Base-by-base conservation (phyloP, 2,888 invertebrate genomes). In the Leptinotarsa haldemani region DNA sequence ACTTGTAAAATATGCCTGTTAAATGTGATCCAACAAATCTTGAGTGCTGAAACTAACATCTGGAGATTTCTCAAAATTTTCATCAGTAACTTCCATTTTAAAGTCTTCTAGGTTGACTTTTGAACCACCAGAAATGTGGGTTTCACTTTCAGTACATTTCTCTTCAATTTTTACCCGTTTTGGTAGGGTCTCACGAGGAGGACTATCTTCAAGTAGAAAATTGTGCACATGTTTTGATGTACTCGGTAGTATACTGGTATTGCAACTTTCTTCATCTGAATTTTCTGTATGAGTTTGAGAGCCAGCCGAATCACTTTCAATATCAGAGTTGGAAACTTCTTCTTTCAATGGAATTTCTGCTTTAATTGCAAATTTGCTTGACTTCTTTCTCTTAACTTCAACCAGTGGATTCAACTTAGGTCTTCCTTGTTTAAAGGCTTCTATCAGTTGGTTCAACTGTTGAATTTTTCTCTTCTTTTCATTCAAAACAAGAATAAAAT, bases 401-500 rank as follows among this genome's bases (percentile, higher is more conserved):
- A 77, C 70, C 16, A 75, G 69, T 12, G 79, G 79, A 77, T 82
- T 83, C 15, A 77, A 61, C 30, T 78, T 73, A 3, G 82, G 74
- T 69, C 81, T 80, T 20, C 82, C 80, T 50, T 77, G 72, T 71
- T 76, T 79, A 65, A 82, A 82, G 47, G 83, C 84, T 70, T 84
- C 79, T 70, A 87, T 74, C n/a, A 84, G 77, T 77, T 86, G 85
- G 70, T 81, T 84, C 61, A 86, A 79, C 78, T 85, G 84, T 71
- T 84, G 84, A 74, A 86, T 86, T 61, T 83, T 79, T 30, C 78
- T 81, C 75, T 87, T 87, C 71, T 87, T 87, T 76, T 86, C 86
- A 79, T 87, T 86, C 77, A 87, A 76, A 48, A 85, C 63, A 67
- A 83, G 75, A 40, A 84, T 72, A 80, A 86, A 86, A 47, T 81